Conservation (phyloP, 2,113 vertebrate genomes). For the Corythaixoides concolor region DNA sequence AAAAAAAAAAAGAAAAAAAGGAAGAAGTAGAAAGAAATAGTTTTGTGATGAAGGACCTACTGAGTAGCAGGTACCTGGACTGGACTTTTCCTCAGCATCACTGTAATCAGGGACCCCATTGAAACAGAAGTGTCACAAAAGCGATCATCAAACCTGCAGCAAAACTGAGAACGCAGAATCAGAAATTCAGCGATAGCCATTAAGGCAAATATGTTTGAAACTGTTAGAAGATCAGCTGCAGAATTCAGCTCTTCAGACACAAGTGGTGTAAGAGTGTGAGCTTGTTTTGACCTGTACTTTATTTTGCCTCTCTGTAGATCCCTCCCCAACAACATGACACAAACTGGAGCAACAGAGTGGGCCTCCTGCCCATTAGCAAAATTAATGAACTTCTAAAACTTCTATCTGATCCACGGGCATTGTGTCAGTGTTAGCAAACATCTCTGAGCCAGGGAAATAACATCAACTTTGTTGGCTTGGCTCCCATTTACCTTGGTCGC, state of each 20-base stretch:
- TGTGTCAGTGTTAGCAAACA: not conserved
- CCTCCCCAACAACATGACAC: not conserved
- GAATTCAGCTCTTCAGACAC: not conserved
- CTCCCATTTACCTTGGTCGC: not conserved
- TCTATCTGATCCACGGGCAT: not conserved
- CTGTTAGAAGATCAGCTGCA: not conserved
- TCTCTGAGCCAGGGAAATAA: not conserved
- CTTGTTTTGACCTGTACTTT: not conserved
- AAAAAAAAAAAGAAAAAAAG: not conserved
- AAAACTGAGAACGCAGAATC: not conserved
- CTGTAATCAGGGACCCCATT: not conserved
- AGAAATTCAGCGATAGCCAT: not conserved
- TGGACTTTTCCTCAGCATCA: not conserved
- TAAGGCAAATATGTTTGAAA: not conserved
- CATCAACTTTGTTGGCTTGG: not conserved
- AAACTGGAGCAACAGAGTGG: not conserved
- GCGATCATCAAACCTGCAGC: not conserved
- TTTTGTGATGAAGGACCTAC: not conserved
- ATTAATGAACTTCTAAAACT: not conserved
- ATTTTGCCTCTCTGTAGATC: not conserved
- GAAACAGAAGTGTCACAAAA: not conserved
- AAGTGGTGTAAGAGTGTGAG: not conserved
- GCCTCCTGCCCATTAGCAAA: not conserved
- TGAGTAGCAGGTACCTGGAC: not conserved
- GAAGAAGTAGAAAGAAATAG: not conserved